Evolutionary conservation across 2,113 vertebrate genomes (phyloP).

Genomic region (Onychostruthus taczanowskii): DNA sequence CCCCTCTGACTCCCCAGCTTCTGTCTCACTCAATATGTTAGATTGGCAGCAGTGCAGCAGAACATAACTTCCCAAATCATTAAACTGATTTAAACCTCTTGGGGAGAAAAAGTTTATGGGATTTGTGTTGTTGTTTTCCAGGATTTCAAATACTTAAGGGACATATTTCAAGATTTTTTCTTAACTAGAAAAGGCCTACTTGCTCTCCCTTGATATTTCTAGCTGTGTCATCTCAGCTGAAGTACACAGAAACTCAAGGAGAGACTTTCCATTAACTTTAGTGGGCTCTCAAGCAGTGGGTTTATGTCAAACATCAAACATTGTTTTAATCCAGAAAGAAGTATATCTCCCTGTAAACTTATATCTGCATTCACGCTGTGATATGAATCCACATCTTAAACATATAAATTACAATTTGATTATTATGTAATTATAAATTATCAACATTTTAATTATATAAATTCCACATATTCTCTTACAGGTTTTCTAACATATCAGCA

Average conservation of each 20-base stretch:
- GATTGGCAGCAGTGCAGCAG: not conserved
- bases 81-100: not conserved
- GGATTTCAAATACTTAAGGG: not conserved
- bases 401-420: not conserved
- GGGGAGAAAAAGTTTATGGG: not conserved
- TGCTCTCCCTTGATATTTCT: not conserved
- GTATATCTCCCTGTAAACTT: not conserved
- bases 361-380: not conserved
- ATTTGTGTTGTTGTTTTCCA: not conserved
- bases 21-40: not conserved
- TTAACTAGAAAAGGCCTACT: not conserved
- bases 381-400: not conserved
- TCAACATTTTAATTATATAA: not conserved
- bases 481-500: not conserved
- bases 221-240: not conserved
- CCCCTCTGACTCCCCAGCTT: not conserved
- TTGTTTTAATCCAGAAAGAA: not conserved
- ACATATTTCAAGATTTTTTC: not conserved
- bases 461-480: not conserved
- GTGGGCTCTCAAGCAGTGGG: not conserved
- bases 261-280: not conserved
- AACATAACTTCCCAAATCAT: not conserved
- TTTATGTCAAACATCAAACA: not conserved
- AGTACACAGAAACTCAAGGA: not conserved
- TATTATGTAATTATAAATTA: not conserved